Conservation (phyloP, 1,140 invertebrate genomes). For the Papilio machaon region DNA sequence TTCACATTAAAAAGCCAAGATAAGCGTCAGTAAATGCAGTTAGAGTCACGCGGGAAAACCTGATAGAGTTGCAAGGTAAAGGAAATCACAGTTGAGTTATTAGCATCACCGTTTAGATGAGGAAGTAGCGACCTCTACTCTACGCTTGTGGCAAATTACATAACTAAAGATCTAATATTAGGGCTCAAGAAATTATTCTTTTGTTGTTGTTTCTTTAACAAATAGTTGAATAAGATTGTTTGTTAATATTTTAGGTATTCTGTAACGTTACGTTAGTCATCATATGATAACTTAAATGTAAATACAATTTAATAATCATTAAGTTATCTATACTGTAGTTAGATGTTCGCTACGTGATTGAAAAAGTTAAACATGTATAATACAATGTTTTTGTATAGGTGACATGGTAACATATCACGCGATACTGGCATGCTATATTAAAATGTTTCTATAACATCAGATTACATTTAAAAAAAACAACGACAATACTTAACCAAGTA, state of each 20-base stretch:
- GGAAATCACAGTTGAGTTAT: conserved; percentile 15
- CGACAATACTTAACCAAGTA: background rate
- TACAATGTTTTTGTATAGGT: conserved; percentile 1
- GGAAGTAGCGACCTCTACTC: background rate
- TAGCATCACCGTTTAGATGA: background rate
- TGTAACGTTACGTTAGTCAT: background rate
- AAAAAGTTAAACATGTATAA: background rate
- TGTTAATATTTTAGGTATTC: background rate
- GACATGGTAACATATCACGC: conserved; percentile 12
- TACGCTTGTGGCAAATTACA: background rate
- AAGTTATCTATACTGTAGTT: background rate
- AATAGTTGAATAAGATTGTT: background rate
- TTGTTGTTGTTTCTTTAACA: no score
- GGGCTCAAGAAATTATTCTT: background rate
- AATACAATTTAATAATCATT: conserved; percentile 4
- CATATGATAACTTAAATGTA: background rate
- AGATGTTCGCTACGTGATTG: background rate
- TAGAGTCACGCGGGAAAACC: conserved; percentile 10
- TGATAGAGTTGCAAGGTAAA: background rate
- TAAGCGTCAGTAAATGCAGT: background rate
- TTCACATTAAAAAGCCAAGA: background rate
- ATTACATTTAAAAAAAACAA: background rate
- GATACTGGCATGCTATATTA: background rate
- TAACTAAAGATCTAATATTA: background rate
- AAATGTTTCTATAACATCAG: background rate